Base-by-base conservation (phyloP, 1,140 invertebrate species). In the Chironomus tepperi region DNA sequence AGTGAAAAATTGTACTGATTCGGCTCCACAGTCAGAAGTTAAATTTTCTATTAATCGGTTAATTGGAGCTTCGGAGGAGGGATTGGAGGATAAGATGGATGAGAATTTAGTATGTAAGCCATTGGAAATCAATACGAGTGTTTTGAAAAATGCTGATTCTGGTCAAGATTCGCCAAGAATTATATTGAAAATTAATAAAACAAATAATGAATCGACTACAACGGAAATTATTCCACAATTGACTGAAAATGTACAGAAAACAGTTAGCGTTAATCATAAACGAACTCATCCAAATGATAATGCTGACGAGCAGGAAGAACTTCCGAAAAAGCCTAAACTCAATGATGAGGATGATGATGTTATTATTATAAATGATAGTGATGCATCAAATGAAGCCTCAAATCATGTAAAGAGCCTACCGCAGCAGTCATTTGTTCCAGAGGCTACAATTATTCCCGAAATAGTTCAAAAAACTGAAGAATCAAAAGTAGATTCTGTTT, bases 121-220 rank as follows among this genome's bases (percentile, higher is more conserved):
- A 19, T 79, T 85, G 77, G 83, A 84, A 79, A 84, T 85, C 67
- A 82, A 79, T 77, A 81, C 84, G 74, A 79, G 81, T 70, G 81
- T 83, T 75, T 83, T 82, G 5, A 75, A 80, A 47, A 77, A 77
- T 57, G 80, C 81, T 75, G 83, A 81, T 75, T 82, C 83, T 73
- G 84, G 82, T 42, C 82, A 84, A 80, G 83, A 84, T 79, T 85
- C 84, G 47, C 84, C 84, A 57, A 78, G 84, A 78, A 85, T 85
- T 75, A 84, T 84, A 76, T 79, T 85, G 73, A 85, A 85, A 81
- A 84, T 85, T 73, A 85, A 85, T 77, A 85, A 85, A 81, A 83
- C 84, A 76, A 82, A 83, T 75, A 83, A 83, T 77, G 84, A 84
- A 75, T 77, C 83, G 5, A 70, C 18, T 75, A 83, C 83, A 76